Base-by-base conservation (phyloP, 1,140 invertebrate genomes). In the Drosophila repleta region DNA sequence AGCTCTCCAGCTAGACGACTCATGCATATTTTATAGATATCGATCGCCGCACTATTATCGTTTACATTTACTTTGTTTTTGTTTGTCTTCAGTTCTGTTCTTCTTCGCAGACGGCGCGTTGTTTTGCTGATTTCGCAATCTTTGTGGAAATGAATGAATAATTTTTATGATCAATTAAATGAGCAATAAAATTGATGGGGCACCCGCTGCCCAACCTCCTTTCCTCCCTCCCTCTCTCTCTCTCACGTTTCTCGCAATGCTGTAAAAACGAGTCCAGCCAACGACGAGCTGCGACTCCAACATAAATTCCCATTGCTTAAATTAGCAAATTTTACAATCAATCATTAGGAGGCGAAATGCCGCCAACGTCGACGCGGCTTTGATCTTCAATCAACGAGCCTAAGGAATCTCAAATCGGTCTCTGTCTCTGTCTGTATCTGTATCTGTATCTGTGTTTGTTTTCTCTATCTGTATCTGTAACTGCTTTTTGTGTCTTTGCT, bases 101-200 rank as follows among this genome's bases (percentile, higher is more conserved):
- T 18, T 43, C n/a, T 43, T 41, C 0, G 39, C 39, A 8, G 39
- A 1, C 39, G 10, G 15, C 13, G 39, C 39, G 39, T 41, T 41
- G 29, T 13, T 43, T 60, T 48, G 80, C 72, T 79, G 64, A 79
- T 74, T 76, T 69, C 48, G 76, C 64, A 82, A 66, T 73, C 81
- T 60, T 74, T 61, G 71, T 48, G 65, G 63, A 69, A 80, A 87
- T 85, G 82, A 85, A 87, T 85, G 81, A 85, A 85, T 85, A 85
- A 85, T 85, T 85, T 85, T 78, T 81, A 85, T 81, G 81, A 85
- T 85, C 81, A 85, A 85, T 85, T 85, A 85, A 85, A 87, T 87
- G 81, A 51, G 82, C 81, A 78, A 85, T 85, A 87, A 85, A 85
- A 87, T 87, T 81, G 74, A 85, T 85, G 82, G 67, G 66, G 55